A percentile compares a stretch with the other conserved stretches of the same genome.
These are phyloP conservation scores for Lagodon rhomboides DNA, from an alignment of 2,797 vertebrate genomes.

Conservation along the genomic window DNA sequence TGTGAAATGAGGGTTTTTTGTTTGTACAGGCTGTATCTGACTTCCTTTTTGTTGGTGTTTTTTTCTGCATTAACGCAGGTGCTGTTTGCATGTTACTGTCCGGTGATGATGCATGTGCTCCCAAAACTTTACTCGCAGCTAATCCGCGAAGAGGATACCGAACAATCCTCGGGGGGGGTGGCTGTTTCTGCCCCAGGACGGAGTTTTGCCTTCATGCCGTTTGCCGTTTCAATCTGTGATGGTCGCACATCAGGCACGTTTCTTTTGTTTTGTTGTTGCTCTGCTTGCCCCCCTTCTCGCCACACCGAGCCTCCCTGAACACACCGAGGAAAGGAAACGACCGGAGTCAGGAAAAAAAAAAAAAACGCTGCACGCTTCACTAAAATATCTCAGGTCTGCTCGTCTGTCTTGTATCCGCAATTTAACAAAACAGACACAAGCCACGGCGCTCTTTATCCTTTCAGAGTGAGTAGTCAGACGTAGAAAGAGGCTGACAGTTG, in stretches of 20 bases:
- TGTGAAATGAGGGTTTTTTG: conserved; percentile 29
- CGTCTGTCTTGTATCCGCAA: background rate
- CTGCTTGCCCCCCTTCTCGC: conserved; percentile 48
- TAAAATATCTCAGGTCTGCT: conserved; percentile 39
- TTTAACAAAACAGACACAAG: conserved; percentile 31
- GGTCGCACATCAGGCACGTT: conserved; percentile 37
- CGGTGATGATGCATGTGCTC: conserved; percentile 48
- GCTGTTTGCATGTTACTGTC: conserved; percentile 53
- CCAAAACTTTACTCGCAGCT: conserved; percentile 62
- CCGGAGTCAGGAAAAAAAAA: conserved; percentile 3
- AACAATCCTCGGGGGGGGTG: conserved; percentile 6
- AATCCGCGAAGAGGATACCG: conserved; percentile 23
- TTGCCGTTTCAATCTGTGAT: conserved; percentile 17
- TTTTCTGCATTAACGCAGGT: conserved; percentile 18
- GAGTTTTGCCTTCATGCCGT: conserved; percentile 23
- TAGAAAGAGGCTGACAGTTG: conserved; percentile 74
- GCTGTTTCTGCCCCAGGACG: conserved; percentile 19
- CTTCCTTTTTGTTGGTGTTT: background rate
- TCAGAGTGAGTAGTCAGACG: conserved; percentile 44
- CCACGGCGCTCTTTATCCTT: conserved; percentile 32
- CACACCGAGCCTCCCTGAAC: conserved; percentile 44
- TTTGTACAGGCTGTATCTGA: conserved; percentile 9
- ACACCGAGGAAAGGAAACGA: background rate
- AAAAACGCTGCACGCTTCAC: background rate
- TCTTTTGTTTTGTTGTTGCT: conserved; percentile 47